A percentile compares a stretch with the other conserved stretches of the same genome.
Evolutionary conservation across 2,797 vertebrate genomes (phyloP).

Genomic region (Bryconaethiops microstoma): DNA sequence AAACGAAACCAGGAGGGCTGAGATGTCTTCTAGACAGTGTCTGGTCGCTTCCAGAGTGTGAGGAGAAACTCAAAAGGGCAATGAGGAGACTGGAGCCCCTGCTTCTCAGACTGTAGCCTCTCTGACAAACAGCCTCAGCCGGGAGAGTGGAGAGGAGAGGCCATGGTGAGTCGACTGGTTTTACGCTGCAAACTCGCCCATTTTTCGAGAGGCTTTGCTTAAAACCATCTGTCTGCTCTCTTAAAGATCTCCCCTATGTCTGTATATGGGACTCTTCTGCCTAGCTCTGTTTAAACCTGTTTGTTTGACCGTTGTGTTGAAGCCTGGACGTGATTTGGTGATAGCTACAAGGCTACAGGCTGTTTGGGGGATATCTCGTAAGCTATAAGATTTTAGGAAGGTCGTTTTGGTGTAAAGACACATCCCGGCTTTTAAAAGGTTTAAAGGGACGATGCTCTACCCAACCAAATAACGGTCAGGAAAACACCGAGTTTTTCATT

Average conservation of each 20-base stretch:
- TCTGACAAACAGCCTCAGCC: slow-evolving; percentile 45
- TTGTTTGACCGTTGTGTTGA: neutral
- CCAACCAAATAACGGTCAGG: slow-evolving; percentile 13
- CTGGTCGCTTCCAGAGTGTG: slow-evolving; percentile 22
- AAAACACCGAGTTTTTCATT: neutral
- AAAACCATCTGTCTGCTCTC: neutral
- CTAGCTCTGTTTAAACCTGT: neutral
- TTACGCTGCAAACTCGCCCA: neutral
- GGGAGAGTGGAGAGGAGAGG: slow-evolving; percentile 30
- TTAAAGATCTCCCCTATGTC: too few species aligned
- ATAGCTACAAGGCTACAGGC: neutral
- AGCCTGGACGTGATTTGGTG: neutral
- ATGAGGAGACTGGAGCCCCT: neutral
- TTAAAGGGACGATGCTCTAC: neutral
- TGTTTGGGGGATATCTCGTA: neutral
- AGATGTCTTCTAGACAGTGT: slow-evolving; percentile 26
- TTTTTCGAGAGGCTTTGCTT: neutral
- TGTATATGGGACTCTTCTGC: neutral
- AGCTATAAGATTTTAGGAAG: neutral
- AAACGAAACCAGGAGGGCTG: neutral
- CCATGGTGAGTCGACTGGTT: slow-evolving; percentile 74
- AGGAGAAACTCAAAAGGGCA: neutral
- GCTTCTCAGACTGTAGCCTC: slow-evolving; percentile 56
- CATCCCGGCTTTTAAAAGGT: neutral
- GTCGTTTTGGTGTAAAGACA: neutral